Evolutionary conservation across 2,113 vertebrate species (phyloP), one percentile per base, ranked within the genome.

Genomic region (Antechinus stuartii): DNA sequence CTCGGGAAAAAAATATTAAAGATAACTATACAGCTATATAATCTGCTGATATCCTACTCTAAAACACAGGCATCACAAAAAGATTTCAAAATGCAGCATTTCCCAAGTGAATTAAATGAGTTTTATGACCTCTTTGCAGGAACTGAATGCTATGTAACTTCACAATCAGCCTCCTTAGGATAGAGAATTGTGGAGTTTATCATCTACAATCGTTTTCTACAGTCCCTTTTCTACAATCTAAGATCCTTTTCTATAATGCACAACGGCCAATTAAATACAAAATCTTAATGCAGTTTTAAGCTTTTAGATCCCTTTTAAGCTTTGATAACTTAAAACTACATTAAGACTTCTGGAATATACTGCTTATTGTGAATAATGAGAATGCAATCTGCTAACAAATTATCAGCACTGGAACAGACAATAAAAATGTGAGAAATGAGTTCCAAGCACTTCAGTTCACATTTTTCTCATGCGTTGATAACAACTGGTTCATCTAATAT

Each of bases 41-140:
- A 84, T 50, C 57, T 95, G 23, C 50, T 96, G 50, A 23, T 89
- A 96, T 55, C 61, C 92, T 90, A 92, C 30, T 89, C 93, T 91
- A 26, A 27, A 96, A 96, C 93, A 52, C 8, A 95, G 22, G 94
- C 91, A 30, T 90, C 90, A 97, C 52, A 92, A 95, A 94, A 92
- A 50, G 68, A 95, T 52, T 89, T 93, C 89, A 93, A 91, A 27
- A 95, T 47, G 90, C 11, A 93, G 35, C 5, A 94, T 55, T 7
- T 12, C 56, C 55, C 55, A 68, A 84, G 54, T 84, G 54, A 90
- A 90, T 50, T 53, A 92, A 91, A 2, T 94, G 1, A 57, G 56
- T 57, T 26, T 57, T 57, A 57, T 57, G 6, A 24, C 8, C 90
- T 9, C 5, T 91, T 61, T 68, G 22, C 23, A 93, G 91, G 52